These are phyloP conservation scores for Sphenopsis melanotis DNA, from an alignment of 2,797 vertebrate species.

Conservation along the genomic window DNA sequence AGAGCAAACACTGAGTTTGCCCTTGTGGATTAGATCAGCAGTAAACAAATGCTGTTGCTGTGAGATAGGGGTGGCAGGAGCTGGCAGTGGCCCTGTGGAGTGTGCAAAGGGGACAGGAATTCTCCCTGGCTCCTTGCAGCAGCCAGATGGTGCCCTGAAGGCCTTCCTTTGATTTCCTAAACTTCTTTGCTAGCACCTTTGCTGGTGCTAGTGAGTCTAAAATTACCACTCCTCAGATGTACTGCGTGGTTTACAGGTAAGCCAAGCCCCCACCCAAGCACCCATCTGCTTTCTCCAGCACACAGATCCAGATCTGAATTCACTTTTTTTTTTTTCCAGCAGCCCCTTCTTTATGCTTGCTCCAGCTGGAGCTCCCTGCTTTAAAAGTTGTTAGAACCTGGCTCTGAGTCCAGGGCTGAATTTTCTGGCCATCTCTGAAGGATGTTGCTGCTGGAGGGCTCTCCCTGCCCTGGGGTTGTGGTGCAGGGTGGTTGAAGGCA, in stretches of 20 bases:
- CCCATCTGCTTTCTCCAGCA: background rate
- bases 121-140: background rate
- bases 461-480: background rate
- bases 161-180: background rate
- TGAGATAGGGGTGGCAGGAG: background rate
- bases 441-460: background rate
- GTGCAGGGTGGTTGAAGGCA: background rate
- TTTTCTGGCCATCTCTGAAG: background rate
- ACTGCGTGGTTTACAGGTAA: background rate
- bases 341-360: background rate
- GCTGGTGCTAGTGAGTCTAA: background rate
- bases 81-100: background rate
- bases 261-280: background rate
- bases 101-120: background rate
- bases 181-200: background rate
- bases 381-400: background rate
- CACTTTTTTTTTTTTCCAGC: background rate
- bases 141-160: constrained; percentile 29
- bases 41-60: background rate
- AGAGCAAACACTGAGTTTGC: constrained; percentile 4
- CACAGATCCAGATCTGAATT: background rate
- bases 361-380: background rate
- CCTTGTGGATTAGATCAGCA: background rate
- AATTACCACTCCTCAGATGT: background rate
- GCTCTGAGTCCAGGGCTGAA: accelerated